These are phyloP conservation scores for Eurytoma californica DNA, from an alignment of 2,888 invertebrate species.

Conservation along the genomic window DNA sequence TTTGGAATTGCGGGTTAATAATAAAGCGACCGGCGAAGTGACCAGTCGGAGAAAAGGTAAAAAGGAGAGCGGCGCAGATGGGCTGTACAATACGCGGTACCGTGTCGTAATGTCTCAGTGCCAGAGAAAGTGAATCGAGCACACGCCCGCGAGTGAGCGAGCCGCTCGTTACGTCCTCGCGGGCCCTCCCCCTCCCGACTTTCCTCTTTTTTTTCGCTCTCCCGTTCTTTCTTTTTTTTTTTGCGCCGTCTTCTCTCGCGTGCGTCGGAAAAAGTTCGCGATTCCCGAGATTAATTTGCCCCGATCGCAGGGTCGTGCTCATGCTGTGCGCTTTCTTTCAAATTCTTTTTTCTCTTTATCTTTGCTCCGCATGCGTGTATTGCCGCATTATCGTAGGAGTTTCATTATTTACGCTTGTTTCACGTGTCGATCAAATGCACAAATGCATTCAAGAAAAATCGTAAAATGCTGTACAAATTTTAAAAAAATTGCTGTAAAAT, in stretches of 20 bases:
- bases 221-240: neutral
- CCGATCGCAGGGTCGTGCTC: too few relatives aligned
- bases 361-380: too few relatives aligned
- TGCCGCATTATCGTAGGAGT: too few relatives aligned
- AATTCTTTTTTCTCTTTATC: too few relatives aligned
- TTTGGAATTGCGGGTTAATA: neutral
- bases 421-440: too few relatives aligned
- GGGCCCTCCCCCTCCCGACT: neutral
- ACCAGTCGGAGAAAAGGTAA: neutral
- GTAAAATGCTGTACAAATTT: too few relatives aligned
- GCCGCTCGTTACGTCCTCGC: slow-evolving; percentile 29
- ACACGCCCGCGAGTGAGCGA: slow-evolving; percentile 21
- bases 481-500: too few relatives aligned
- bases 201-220: slow-evolving; percentile 10
- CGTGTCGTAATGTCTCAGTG: slow-evolving; percentile 53
- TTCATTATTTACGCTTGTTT: too few relatives aligned
- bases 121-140: slow-evolving; percentile 53
- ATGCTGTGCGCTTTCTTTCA: too few relatives aligned
- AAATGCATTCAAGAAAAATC: too few relatives aligned
- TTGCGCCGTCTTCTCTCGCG: neutral
- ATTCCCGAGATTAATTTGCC: too few relatives aligned
- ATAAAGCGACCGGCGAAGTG: neutral
- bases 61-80: slow-evolving; percentile 9
- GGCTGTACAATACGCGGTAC: neutral
- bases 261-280: too few relatives aligned